These are phyloP conservation scores for Andrena dorsata DNA, from an alignment of 2,888 invertebrate genomes.

Conservation along the genomic window DNA sequence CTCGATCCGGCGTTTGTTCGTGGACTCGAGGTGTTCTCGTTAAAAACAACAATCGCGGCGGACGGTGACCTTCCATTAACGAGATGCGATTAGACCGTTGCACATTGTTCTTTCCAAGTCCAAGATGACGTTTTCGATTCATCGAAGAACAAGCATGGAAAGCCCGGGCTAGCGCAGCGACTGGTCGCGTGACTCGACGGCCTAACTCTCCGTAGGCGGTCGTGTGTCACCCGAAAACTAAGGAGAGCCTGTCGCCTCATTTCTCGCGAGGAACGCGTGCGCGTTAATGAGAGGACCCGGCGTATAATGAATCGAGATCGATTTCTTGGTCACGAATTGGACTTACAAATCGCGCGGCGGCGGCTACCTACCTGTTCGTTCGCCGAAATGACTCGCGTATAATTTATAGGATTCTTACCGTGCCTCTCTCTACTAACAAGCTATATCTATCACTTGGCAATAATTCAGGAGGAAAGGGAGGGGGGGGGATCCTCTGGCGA, in stretches of 20 bases:
- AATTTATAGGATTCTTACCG: slow-evolving; percentile 48
- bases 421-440: slow-evolving; percentile 46
- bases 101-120: too few relatives aligned
- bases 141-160: neutral
- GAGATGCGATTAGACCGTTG: neutral
- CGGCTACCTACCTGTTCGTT: slow-evolving; percentile 67
- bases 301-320: slow-evolving; percentile 73
- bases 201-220: slow-evolving; percentile 55
- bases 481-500: neutral
- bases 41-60: too few relatives aligned
- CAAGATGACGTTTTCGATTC: too few relatives aligned
- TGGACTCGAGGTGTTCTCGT: too few relatives aligned
- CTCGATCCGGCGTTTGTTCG: neutral
- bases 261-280: slow-evolving; percentile 65
- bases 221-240: slow-evolving; percentile 47
- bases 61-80: neutral
- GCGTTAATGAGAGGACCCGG: slow-evolving; percentile 66
- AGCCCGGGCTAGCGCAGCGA: slow-evolving; percentile 22
- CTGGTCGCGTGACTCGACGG: slow-evolving; percentile 65
- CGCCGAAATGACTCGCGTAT: slow-evolving; percentile 62
- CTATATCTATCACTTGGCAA: slow-evolving; percentile 49
- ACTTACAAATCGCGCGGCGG: slow-evolving; percentile 67
- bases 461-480: slow-evolving; percentile 35
- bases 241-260: slow-evolving; percentile 57
- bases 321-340: slow-evolving; percentile 68